A percentile compares a stretch with the other conserved stretches of the same genome.
These are phyloP conservation scores for Monochamus saltuarius DNA, from an alignment of 1,140 invertebrate species.

Conservation along the genomic window DNA sequence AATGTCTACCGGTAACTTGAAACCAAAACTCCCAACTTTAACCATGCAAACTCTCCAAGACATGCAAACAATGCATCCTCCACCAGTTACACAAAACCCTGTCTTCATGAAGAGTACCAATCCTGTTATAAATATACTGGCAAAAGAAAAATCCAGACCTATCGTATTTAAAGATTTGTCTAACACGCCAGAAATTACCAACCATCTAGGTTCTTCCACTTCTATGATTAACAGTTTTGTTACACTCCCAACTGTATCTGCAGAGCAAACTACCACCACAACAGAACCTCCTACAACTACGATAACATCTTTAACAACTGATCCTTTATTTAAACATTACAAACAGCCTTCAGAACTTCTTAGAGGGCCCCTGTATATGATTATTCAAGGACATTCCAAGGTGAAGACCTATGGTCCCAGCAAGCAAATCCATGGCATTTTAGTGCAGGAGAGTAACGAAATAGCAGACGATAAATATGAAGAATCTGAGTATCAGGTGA, in stretches of 20 bases:
- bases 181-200: conserved; percentile 2
- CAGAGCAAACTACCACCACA: conserved; percentile 30
- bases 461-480: conserved; percentile 48
- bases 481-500: conserved; percentile 45
- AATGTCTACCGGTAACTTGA: not conserved
- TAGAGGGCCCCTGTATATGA: conserved; percentile 69
- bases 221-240: conserved; percentile 13
- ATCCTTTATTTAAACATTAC: conserved; percentile 62
- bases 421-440: conserved; percentile 54
- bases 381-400: conserved; percentile 80
- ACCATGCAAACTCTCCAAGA: conserved; percentile 45
- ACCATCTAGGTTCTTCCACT: conserved; percentile 15
- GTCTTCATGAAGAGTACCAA: conserved; percentile 24
- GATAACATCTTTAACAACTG: conserved; percentile 53
- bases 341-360: conserved; percentile 65
- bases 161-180: not conserved
- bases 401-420: conserved; percentile 76
- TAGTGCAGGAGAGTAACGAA: conserved; percentile 57
- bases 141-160: conserved; percentile 24
- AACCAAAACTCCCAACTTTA: conserved; percentile 30
- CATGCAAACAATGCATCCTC: conserved; percentile 48
- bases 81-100: conserved; percentile 37
- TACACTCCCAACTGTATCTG: conserved; percentile 2
- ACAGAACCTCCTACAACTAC: conserved; percentile 45
- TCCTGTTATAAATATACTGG: conserved; percentile 22